These are phyloP conservation scores for Brachionus manjavacas DNA, from an alignment of 1,140 invertebrate genomes.

Conservation along the genomic window DNA sequence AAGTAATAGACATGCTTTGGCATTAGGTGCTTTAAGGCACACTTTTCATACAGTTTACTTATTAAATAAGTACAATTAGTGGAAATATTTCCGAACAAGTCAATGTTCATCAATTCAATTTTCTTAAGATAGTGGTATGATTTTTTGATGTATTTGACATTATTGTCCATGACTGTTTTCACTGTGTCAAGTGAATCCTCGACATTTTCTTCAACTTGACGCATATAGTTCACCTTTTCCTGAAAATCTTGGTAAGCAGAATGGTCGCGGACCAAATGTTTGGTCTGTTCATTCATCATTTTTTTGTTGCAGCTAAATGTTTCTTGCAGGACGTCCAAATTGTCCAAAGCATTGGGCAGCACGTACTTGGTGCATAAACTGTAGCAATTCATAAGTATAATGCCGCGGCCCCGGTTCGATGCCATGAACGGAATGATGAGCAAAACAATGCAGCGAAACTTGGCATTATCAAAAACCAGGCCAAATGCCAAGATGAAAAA, in stretches of 20 bases:
- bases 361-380: background rate
- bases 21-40: background rate
- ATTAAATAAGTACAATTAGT: background rate
- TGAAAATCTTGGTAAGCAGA: background rate
- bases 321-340: background rate
- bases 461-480: background rate
- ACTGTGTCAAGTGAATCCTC: background rate
- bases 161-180: background rate
- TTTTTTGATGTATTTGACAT: background rate
- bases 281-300: background rate
- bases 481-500: background rate
- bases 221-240: background rate
- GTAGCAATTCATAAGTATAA: conserved; percentile 13
- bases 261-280: background rate
- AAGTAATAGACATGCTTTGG: background rate
- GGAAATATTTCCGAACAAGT: background rate
- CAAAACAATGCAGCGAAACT: conserved; percentile 5
- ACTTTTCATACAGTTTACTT: background rate
- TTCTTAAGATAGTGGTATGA: background rate
- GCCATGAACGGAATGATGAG: conserved; percentile 18
- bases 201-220: background rate
- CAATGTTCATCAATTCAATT: background rate
- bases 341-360: background rate
- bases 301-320: conserved; percentile 7
- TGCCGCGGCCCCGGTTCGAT: background rate